phyloP scores from a whole-genome alignment of 2,113 vertebrate genomes.

The Cinclus cinclus region DNA sequence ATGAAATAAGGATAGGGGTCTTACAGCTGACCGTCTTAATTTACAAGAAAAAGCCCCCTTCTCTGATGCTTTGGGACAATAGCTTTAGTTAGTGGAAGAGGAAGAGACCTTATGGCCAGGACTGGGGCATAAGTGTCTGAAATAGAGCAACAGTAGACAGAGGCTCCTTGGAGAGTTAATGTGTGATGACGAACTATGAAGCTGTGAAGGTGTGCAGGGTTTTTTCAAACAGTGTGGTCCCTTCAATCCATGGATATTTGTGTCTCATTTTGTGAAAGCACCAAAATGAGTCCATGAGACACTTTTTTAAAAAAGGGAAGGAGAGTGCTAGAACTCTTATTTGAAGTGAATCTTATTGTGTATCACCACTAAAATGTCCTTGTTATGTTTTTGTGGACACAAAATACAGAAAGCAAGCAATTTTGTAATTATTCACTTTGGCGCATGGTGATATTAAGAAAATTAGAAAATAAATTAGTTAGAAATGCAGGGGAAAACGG shows the following conservation, averaged over 20 bases:
- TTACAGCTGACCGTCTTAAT: background rate
- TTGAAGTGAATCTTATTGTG: background rate
- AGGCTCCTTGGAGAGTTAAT: background rate
- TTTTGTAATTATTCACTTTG: background rate
- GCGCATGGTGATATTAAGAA: slow-evolving; percentile 20
- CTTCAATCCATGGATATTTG: background rate
- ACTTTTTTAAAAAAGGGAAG: background rate
- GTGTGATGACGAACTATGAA: background rate
- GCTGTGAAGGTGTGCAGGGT: background rate
- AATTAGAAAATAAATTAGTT: slow-evolving; percentile 47
- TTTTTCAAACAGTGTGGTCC: background rate
- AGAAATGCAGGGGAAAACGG: background rate
- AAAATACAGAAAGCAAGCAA: background rate
- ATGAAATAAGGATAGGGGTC: background rate
- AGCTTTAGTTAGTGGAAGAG: background rate
- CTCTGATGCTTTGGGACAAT: background rate
- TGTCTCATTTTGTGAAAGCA: background rate
- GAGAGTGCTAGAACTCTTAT: background rate
- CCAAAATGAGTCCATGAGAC: background rate
- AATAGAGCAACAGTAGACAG: background rate
- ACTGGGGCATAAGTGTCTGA: background rate
- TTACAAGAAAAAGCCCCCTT: background rate
- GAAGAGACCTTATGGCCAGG: background rate
- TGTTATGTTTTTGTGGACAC: background rate
- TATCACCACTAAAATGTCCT: background rate